Base-by-base conservation (phyloP, 2,888 invertebrate genomes). In the Stenodera caucasica region DNA sequence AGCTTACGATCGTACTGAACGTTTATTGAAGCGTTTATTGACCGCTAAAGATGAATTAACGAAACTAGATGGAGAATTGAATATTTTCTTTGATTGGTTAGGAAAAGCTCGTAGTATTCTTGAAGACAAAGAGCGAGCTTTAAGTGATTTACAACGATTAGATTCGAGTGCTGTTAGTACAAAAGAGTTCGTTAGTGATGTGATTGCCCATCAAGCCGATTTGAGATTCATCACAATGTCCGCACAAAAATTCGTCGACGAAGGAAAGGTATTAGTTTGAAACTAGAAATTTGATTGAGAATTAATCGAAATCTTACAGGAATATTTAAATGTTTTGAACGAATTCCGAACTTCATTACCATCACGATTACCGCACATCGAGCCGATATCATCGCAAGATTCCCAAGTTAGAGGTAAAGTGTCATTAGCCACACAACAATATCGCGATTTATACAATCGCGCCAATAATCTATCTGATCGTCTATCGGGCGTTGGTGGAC, bases 191-290 rank as follows among this genome's bases (percentile, higher is more conserved):
- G 91, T 95, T 30, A 91, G 91, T 65, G 96, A 96, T 80, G 94
- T 98, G 2, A 95, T 97, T 74, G 92, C 95, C 0, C 97, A 97
- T 77, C 96, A 97, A 79, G 98, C 96, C 0, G 98, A 98, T 81
- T 82, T 97, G 30, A 84, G 97, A 60, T 98, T 97, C 80, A 94
- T 98, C 70, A 94, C 95, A 2, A 96, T 97, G 92, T 90, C 96
- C 1, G 95, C 95, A 1, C 96, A 96, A 82, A 96, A 96, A 81
- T 97, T 96, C 78, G 89, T 96, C 23, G 96, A 97, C 73, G 96
- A 97, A 81, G 93, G 95, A 78, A 95, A 95, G 84, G 90, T 89
- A 76, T 65, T 78, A 57, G n/a, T 56, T 55, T 12, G 14, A 12
- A 6, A 12, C 4, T 49, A 23, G 18, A n/a, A n/a, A 49, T 3